Evolutionary conservation across 92 coral and sea anemone genomes (phyloP), one percentile per base, ranked within the genome.

Genomic region (Umimayanthus chanpuru): DNA sequence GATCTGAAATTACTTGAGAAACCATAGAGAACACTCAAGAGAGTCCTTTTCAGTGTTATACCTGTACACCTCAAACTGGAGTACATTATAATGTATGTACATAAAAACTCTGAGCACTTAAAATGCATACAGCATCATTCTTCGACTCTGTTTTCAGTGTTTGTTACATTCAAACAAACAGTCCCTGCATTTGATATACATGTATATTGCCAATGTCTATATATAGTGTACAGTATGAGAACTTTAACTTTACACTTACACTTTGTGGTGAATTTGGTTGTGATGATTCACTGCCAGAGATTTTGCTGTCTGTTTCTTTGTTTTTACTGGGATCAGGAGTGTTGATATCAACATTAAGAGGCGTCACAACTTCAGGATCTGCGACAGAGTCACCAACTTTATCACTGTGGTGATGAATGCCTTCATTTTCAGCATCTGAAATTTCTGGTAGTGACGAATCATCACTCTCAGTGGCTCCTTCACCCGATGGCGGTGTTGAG

Each of bases 401-500:
- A 20, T 43, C 78, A 67, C 61, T 83, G 0, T 26, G 73, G 21
- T 81, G 55, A 81, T 39, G 32, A 32, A 26, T 68, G 26, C 58
- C 43, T 70, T 70, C 87, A 83, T 83, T 83, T 72, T 83, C 79
- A 28, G 28, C 76, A 5, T 83, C 87, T 43, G 87, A 83, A 49
- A 83, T 29, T 83, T 83, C 87, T 25, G 73, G 56, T 44, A 44
- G 41, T 83, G 87, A 83, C 6, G 87, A 83, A 47, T 70, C 74
- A 43, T 83, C 87, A 83, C 87, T 83, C 16, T 83, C 87, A 26
- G 47, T 83, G 21, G 26, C 76, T 40, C 61, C 87, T 18, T 68
- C 87, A 40, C 87, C 77, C 25, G 87, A 83, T 18, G 87, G 78
- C 16, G 87, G 87, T 8, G 87, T 83, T n/a, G 87, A 83, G 39